phyloP scores from a whole-genome alignment of 2,797 vertebrate genomes.

The Pelobates cultripes region DNA sequence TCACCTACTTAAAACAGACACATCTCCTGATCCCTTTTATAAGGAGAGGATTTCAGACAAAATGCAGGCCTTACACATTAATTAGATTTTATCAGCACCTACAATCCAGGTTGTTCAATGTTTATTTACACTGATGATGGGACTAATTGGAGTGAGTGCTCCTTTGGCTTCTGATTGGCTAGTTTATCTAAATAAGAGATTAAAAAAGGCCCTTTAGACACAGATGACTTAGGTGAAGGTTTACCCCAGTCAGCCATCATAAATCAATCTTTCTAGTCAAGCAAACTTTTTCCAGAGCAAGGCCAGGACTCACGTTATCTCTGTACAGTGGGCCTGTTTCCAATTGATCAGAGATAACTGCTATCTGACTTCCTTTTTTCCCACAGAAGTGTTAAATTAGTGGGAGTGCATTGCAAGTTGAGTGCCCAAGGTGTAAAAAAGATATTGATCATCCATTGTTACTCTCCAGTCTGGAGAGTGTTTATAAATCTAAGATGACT shows the following conservation, averaged over 20 bases:
- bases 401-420: background rate
- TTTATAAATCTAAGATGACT: no score
- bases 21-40: background rate
- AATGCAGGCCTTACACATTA: background rate
- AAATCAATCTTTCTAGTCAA: background rate
- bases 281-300: background rate
- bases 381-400: background rate
- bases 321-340: background rate
- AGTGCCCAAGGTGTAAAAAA: background rate
- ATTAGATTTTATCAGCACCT: background rate
- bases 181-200: background rate
- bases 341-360: background rate
- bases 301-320: no score
- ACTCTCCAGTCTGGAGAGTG: no score
- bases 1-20: background rate
- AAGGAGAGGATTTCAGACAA: slow-evolving; percentile 5
- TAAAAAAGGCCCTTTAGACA: background rate
- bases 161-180: slow-evolving; percentile 16
- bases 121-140: slow-evolving; percentile 19
- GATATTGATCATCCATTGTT: no score
- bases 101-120: background rate
- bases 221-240: background rate
- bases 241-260: background rate
- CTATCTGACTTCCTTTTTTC: background rate
- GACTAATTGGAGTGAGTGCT: background rate